Base-by-base conservation (phyloP, 2,888 invertebrate genomes). In the Eilema depressum region DNA sequence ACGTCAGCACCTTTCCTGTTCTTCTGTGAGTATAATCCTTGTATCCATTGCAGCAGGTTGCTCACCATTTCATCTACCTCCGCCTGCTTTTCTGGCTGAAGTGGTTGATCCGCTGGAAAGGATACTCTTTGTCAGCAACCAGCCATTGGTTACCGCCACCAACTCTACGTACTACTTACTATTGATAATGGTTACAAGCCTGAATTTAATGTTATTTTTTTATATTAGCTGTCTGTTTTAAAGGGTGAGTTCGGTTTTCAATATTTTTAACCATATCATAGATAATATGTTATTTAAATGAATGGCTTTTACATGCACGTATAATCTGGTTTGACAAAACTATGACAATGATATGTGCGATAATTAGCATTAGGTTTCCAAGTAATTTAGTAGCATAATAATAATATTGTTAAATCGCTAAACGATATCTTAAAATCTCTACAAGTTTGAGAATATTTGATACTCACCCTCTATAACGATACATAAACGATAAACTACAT, bases 31-130 rank as follows among this genome's bases (percentile, higher is more conserved):
- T 97, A 97, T 73, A 97, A 96, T 79, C 96, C 97, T 89, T 97
- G 97, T 76, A 97, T 96, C 97, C 97, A 97, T 79, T 97, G 96
- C 72, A 97, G 96, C 79, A 97, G 96, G 86, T 97, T 97, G 89
- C 96, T 96, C 70, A 97, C 97, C 96, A 97, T 97, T 87, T 97
- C 96, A 86, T 97, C 97, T 67, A 96, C 96, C 78, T 96, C 96
- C 33, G 94, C 93, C 82, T 95, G 96, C 86, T 95, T 92, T 68
- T 90, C 91, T 63, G 93, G 89, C 71, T 92, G 89, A 65, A 89
- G 83, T 14, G 72, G 28, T 12, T 66, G 69, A 28, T 94, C 92
- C 68, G 93, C 95, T 96, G 94, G 82, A 95, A 95, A 91, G 78
- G 85, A 91, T 70, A 83, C 84, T 86, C 84, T 88, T 88, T 82